phyloP scores from a whole-genome alignment of 2,797 vertebrate genomes.

The Gallinago nigripennis region DNA sequence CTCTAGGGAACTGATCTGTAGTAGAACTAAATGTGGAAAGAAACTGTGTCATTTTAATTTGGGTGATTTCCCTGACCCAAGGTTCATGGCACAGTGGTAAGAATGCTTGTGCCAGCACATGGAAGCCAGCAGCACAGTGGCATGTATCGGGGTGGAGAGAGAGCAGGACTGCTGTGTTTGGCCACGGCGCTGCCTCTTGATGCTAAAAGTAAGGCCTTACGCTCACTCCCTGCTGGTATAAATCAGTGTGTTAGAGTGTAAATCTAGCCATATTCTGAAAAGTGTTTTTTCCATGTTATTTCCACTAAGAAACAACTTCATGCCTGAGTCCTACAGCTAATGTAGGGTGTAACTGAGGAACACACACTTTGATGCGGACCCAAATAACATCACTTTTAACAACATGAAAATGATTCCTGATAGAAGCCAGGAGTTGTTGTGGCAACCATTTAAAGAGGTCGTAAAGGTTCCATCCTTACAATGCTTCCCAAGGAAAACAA shows the following conservation, averaged over 20 bases:
- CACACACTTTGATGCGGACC: background rate
- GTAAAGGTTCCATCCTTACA: background rate
- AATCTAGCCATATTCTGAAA: background rate
- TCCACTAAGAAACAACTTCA: background rate
- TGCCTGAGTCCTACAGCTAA: background rate
- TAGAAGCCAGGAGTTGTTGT: background rate
- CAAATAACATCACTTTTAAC: background rate
- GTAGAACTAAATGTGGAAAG: background rate
- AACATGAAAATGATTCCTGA: background rate
- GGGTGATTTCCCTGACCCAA: background rate
- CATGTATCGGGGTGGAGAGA: background rate
- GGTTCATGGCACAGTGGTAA: background rate
- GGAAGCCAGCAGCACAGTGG: background rate
- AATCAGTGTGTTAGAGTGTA: background rate
- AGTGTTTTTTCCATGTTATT: background rate
- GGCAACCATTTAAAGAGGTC: background rate
- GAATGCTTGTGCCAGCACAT: background rate
- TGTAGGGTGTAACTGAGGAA: background rate
- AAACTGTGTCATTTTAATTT: background rate
- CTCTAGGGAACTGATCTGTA: background rate
- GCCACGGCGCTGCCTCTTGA: background rate
- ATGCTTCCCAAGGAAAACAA: background rate
- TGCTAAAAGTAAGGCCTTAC: background rate
- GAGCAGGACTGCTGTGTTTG: background rate
- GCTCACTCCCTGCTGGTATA: background rate